Base-by-base conservation (phyloP, 2,113 vertebrate species). In the Bubalus kerabau region DNA sequence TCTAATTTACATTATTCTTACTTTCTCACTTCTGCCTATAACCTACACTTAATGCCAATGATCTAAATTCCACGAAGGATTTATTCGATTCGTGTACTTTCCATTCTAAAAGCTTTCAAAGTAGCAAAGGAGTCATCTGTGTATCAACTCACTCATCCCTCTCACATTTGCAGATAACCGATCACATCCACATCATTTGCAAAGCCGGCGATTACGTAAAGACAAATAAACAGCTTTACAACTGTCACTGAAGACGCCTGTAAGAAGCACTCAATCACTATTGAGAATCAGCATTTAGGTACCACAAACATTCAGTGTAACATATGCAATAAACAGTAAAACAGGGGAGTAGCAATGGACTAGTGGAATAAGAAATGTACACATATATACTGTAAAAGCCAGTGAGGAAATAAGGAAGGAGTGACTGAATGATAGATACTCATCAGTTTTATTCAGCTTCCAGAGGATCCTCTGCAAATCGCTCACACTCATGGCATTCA, bases 381-480 rank as follows among this genome's bases (percentile, higher is more conserved):
- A 15, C 24, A 13, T 0, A 3, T 23, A 2, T 40, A 40, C 48
- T 60, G 43, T 36, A 26, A 52, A 40, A 48, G 21, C 12, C 81
- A 91, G 28, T 24, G 50, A 54, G 50, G 52, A 52, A 83, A n/a
- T n/a, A 23, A 59, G 43, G 4, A 67, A 24, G 48, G 30, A 7
- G 2, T 1, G 8, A 19, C 28, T 36, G 14, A 62, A 7, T 1
- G 7, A 16, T 3, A 10, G 7, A 23, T 16, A 17, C 21, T 1
- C 4, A 23, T 23, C 46, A 64, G 7, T 28, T 26, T 30, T 28
- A 84, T 14, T 4, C 19, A 19, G 16, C 7, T 4, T 26, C 16
- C 0, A 16, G 46, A 60, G 4, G 15, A 10, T 28, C 28, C 52
- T 36, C 12, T 15, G 71, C 4, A 32, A 74, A 62, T 3, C 1